Evolutionary conservation across 1,140 invertebrate species (phyloP).

Genomic region (Harlomillsia oculata): DNA sequence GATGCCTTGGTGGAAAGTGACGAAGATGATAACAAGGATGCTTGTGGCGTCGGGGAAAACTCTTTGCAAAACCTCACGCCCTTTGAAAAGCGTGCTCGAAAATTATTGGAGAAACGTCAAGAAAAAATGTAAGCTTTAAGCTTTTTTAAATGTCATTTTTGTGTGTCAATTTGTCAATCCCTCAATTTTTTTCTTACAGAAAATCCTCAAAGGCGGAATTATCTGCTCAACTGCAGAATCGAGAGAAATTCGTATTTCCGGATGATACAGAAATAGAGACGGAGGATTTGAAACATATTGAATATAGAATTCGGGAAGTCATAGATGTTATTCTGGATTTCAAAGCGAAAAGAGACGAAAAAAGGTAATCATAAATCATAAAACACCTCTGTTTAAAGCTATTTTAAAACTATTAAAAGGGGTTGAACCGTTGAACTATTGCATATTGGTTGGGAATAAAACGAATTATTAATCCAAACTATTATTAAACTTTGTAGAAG

Average conservation of each 20-base stretch:
- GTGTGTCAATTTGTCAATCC: neutral
- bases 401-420: neutral
- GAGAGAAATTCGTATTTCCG: conserved; percentile 66
- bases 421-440: neutral
- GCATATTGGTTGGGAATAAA: no score
- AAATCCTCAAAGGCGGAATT: conserved; percentile 62
- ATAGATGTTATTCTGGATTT: conserved; percentile 82
- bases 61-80: conserved; percentile 1
- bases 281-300: conserved; percentile 65
- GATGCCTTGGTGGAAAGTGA: conserved; percentile 76
- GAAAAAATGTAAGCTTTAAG: neutral
- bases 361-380: conserved; percentile 40
- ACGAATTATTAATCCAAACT: no score
- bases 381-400: conserved; percentile 5
- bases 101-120: neutral
- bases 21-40: conserved; percentile 53
- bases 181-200: conserved; percentile 49
- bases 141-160: neutral
- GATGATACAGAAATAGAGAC: conserved; percentile 50
- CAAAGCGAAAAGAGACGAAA: conserved; percentile 57
- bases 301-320: conserved; percentile 83
- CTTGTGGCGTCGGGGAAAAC: neutral
- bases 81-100: conserved; percentile 1
- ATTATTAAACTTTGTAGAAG: conserved; percentile 44
- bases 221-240: conserved; percentile 60